A percentile compares a stretch with the other conserved stretches of the same genome.
Evolutionary conservation across 2,888 invertebrate species (phyloP).

Genomic region (Amphipyra berbera): DNA sequence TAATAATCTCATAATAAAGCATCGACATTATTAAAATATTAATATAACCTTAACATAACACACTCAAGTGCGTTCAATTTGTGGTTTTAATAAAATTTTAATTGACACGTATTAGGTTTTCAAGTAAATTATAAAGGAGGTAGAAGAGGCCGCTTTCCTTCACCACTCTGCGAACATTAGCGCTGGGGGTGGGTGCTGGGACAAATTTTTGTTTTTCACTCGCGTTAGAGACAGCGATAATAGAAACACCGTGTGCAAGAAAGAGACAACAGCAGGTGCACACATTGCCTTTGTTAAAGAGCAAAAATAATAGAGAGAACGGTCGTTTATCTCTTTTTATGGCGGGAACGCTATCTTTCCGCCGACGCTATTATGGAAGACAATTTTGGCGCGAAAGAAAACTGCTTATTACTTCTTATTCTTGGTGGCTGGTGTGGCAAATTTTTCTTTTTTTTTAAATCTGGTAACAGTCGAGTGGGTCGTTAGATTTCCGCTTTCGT

Average conservation of each 20-base stretch:
- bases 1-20: conserved; percentile 55
- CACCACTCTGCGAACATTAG: conserved; percentile 82
- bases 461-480: conserved; percentile 45
- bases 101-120: conserved; percentile 88
- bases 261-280: conserved; percentile 86
- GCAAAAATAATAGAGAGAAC: conserved; percentile 89
- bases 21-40: conserved; percentile 78
- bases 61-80: conserved; percentile 76
- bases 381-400: conserved; percentile 90
- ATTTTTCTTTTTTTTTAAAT: conserved; percentile 60
- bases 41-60: conserved; percentile 79
- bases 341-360: conserved; percentile 87
- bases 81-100: conserved; percentile 85
- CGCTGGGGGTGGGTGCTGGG: conserved; percentile 79
- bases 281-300: conserved; percentile 89
- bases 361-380: conserved; percentile 88
- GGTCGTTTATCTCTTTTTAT: conserved; percentile 90
- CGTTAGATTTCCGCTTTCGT: conserved; percentile 44
- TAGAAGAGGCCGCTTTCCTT: conserved; percentile 76
- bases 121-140: conserved; percentile 87
- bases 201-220: conserved; percentile 88
- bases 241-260: conserved; percentile 65
- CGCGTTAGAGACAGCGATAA: conserved; percentile 73
- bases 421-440: conserved; percentile 79
- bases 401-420: conserved; percentile 90